Conservation (phyloP, 2,888 invertebrate species). For the Trachelus stipa region DNA sequence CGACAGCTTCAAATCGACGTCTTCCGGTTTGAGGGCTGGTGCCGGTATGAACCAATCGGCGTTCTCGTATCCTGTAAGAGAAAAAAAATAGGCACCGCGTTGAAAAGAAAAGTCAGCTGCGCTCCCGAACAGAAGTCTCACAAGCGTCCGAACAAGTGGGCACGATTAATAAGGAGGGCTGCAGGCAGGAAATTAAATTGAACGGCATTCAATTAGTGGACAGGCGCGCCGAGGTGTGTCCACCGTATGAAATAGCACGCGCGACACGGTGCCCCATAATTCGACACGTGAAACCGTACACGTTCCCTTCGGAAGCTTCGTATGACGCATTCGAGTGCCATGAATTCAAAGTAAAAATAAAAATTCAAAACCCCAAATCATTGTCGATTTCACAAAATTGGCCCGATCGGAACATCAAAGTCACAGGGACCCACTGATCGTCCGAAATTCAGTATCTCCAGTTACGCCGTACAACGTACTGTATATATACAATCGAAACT, state of each 20-base stretch:
- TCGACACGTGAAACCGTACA: not conserved
- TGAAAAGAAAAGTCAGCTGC: not conserved
- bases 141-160: conserved; percentile 36
- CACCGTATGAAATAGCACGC: not conserved
- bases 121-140: conserved; percentile 1
- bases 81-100: not conserved
- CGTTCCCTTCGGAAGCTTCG: not conserved
- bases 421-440: too few species aligned
- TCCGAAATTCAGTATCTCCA: too few species aligned
- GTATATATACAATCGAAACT: not conserved
- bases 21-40: conserved; percentile 81
- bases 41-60: conserved; percentile 94
- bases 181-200: conserved; percentile 17
- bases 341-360: not conserved
- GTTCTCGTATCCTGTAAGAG: conserved; percentile 84
- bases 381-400: not conserved
- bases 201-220: conserved; percentile 18
- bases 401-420: too few species aligned
- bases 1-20: conserved; percentile 83
- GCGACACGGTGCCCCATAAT: not conserved
- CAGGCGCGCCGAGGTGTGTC: not conserved
- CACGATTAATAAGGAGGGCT: conserved; percentile 7
- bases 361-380: not conserved
- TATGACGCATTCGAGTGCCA: not conserved
- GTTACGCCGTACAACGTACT: too few species aligned